phyloP scores from a whole-genome alignment of 2,797 vertebrate species.

The Corythornis leucogaster region DNA sequence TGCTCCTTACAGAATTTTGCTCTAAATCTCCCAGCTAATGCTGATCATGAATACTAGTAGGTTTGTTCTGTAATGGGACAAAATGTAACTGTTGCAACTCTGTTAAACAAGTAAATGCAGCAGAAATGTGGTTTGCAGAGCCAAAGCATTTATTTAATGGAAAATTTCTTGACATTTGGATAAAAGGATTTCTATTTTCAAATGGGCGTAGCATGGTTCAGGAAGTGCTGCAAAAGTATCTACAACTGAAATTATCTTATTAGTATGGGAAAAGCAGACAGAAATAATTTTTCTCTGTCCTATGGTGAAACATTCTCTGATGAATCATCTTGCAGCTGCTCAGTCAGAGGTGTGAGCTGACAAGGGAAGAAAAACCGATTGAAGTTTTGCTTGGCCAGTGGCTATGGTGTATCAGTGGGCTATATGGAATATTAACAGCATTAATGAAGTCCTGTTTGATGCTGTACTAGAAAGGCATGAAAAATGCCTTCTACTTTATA shows the following conservation, averaged over 20 bases:
- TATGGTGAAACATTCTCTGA: not conserved
- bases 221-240: slow-evolving; percentile 19
- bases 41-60: not conserved
- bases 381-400: slow-evolving; percentile 56
- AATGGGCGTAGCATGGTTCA: not conserved
- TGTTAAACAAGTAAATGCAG: not conserved
- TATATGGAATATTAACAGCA: slow-evolving; percentile 1
- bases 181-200: slow-evolving; percentile 57
- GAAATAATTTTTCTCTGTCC: slow-evolving; percentile 38
- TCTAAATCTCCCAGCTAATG: not conserved
- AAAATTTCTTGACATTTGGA: slow-evolving; percentile 46
- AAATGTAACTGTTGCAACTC: not conserved
- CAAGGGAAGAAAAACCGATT: slow-evolving; percentile 50
- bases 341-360: slow-evolving; percentile 57
- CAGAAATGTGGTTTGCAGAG: not conserved
- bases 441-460: slow-evolving; percentile 45
- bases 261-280: slow-evolving; percentile 35
- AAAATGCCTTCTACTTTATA: not conserved
- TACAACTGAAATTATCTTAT: slow-evolving; percentile 51
- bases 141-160: not conserved
- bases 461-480: not conserved
- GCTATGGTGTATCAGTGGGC: slow-evolving; percentile 6
- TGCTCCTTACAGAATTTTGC: not conserved
- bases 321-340: slow-evolving; percentile 57
- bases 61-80: not conserved